These are phyloP conservation scores for Apteryx mantelli DNA, from an alignment of 2,113 vertebrate species.

Conservation along the genomic window DNA sequence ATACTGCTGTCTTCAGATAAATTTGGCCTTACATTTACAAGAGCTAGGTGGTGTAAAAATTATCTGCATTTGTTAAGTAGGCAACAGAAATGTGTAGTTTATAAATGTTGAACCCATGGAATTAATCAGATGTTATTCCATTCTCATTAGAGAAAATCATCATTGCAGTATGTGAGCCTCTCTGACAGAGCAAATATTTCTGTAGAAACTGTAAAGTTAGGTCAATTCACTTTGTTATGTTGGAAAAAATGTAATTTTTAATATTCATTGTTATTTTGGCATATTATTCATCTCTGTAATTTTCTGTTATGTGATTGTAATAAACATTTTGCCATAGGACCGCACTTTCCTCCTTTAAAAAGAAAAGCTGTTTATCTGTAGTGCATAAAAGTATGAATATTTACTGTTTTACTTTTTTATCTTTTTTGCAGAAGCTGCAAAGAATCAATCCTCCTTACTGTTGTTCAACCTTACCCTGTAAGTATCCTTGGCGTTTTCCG, in stretches of 20 bases:
- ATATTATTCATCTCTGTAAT: slow-evolving; percentile 4
- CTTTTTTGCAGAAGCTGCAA: slow-evolving; percentile 92
- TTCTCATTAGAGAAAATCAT: background rate
- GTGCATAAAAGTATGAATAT: background rate
- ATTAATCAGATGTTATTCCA: slow-evolving; percentile 5
- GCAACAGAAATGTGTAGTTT: background rate
- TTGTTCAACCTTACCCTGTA: slow-evolving; percentile 96
- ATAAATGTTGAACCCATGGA: background rate
- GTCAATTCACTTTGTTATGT: background rate
- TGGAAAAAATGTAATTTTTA: background rate
- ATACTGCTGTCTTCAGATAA: background rate
- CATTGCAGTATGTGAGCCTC: background rate
- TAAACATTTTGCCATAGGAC: background rate
- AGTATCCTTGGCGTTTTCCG: slow-evolving; percentile 70
- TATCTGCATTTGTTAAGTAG: background rate
- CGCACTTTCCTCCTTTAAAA: slow-evolving; percentile 17
- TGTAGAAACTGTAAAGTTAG: background rate
- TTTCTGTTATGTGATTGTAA: slow-evolving; percentile 8
- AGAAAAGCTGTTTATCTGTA: background rate
- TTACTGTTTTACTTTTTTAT: slow-evolving; percentile 64
- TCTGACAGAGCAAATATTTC: background rate
- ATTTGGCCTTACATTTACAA: background rate
- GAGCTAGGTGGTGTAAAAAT: background rate
- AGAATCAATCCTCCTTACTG: slow-evolving; percentile 96
- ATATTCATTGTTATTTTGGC: background rate